Evolutionary conservation across 2,888 invertebrate genomes (phyloP), one percentile per base, ranked within the genome.

Genomic region (Busseola fusca): DNA sequence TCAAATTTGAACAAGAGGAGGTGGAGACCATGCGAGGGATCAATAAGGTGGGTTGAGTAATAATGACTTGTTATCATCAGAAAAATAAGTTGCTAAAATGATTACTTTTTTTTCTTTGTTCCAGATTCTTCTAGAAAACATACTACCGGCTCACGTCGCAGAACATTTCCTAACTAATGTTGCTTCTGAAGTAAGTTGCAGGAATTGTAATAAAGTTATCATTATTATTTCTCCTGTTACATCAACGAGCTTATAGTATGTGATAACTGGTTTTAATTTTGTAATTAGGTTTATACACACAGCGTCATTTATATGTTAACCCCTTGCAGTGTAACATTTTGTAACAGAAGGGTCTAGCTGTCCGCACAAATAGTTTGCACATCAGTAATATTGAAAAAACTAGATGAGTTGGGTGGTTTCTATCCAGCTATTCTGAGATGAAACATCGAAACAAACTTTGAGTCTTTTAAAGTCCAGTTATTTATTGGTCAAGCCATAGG

Each of bases 11-110:
- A 89, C 99, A 99, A 89, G 98, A 99, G 86, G 99, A 99, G 89
- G 98, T 99, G 4, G 99, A 99, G 91, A 98, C 98, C 1, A 99
- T 98, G 98, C 96, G 99, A 74, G 98, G 99, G 50, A 98, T 99
- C 73, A 99, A 99, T 93, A 99, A 99, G 95, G 97, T 97, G 4
- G 0, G 76, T 52, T 30, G n/a, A 1, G n/a, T 18, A 59, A 18
- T 25, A 52, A 52, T 25, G 6, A 48, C n/a, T 48, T 48, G 48
- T 48, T 10, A 10, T 48, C 3, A 48, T 48, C n/a, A 48, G 48
- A 9, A 12, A 50, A 50, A 14, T 6, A 14, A 25, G 14, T 1
- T 14, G 14, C 52, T 54, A 27, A 52, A 52, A 52, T 27, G 25
- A 2, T 25, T n/a, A 18, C 10, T 42, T 25, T 5, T 63, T 66